These are phyloP conservation scores for Nemotelus pantherinus DNA, from an alignment of 2,888 invertebrate genomes.

Conservation along the genomic window DNA sequence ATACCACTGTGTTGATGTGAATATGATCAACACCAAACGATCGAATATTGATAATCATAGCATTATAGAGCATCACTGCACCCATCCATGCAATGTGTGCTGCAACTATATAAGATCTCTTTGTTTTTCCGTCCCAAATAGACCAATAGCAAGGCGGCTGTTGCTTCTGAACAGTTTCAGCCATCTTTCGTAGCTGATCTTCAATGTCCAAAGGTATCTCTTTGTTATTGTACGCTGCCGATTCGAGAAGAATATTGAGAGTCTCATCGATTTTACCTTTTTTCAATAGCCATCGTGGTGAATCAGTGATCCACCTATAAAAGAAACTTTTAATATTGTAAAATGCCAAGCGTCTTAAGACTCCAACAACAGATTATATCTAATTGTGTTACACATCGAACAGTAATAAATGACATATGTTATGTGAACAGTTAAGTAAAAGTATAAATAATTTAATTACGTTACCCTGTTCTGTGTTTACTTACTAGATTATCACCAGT, in stretches of 20 bases:
- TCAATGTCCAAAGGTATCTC: slow-evolving; percentile 62
- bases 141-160: slow-evolving; percentile 56
- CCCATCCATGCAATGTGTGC: slow-evolving; percentile 62
- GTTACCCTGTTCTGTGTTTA: too few species aligned
- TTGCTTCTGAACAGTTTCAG: slow-evolving; percentile 52
- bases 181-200: slow-evolving; percentile 58
- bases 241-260: slow-evolving; percentile 59
- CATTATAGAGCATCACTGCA: slow-evolving; percentile 61
- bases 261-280: slow-evolving; percentile 60
- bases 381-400: too few species aligned
- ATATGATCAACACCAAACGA: slow-evolving; percentile 62
- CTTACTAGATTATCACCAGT: too few species aligned
- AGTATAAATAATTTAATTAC: too few species aligned
- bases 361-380: neutral
- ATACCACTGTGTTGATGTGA: slow-evolving; percentile 62
- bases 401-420: too few species aligned
- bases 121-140: slow-evolving; percentile 62
- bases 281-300: slow-evolving; percentile 64
- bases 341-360: neutral
- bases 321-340: neutral
- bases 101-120: slow-evolving; percentile 56
- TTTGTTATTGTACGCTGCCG: slow-evolving; percentile 62
- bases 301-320: slow-evolving; percentile 63
- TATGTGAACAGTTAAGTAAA: too few species aligned
- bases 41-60: slow-evolving; percentile 63